Base-by-base conservation (phyloP, 2,888 invertebrate genomes). In the Cetonia aurata region DNA sequence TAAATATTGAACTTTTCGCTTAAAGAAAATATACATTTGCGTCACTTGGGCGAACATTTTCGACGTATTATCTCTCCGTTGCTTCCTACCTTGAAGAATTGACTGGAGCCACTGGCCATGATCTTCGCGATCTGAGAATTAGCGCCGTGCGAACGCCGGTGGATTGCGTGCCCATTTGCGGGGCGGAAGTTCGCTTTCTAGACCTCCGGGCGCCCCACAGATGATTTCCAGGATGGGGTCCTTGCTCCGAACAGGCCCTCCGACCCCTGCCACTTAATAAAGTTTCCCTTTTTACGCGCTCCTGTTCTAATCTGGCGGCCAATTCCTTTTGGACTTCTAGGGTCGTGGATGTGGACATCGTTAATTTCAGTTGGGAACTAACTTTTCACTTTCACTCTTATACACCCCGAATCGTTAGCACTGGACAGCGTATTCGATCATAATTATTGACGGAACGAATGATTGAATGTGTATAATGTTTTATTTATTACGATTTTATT, bases 21-120 rank as follows among this genome's bases (percentile, higher is more conserved):
- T 50, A 13, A 6, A 44, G 3, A 44, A 15, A n/a, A n/a, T n/a
- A n/a, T n/a, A 15, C 13, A 50, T 19, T 15, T 9, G 19, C 50
- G 19, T 50, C 1, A 15, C 9, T 50, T 50, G 8, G 48, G 4
- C 1, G 25, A 25, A 25, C 4, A 25, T 25, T 25, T 1, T 25
- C 25, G 25, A 25, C 17, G 52, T 25, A 19, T 19, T 33, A 33
- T 53, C 15, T 48, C n/a, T 9, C 41, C 60, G 55, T 19, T 70
- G 60, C 62, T 70, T 73, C 69, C 68, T 77, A 77, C 77, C 92
- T 91, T 86, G 89, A 87, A 77, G 88, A 89, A 0, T 90, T 88
- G 76, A 89, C 88, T 17, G 92, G 92, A 3, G 92, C 92, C 41
- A 92, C 92, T 0, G 93, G 93, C 92, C 93, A 93, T 78, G 91